These are phyloP conservation scores for Takifugu bimaculatus DNA, from an alignment of 2,113 vertebrate genomes.

Conservation along the genomic window DNA sequence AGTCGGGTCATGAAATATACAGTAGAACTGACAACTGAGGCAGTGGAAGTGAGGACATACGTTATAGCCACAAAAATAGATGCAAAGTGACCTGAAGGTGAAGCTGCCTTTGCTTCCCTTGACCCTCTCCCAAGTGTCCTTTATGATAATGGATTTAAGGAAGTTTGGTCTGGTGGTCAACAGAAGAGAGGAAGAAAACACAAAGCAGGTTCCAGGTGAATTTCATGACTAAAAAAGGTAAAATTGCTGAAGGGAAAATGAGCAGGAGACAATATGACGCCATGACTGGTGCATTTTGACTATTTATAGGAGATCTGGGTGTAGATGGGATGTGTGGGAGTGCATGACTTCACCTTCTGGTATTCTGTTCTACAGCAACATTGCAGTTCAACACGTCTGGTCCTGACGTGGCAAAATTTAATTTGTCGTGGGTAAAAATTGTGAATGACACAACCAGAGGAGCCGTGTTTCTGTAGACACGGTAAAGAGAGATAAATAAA, in stretches of 20 bases:
- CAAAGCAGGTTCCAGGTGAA: not conserved
- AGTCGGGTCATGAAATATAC: constrained; percentile 3
- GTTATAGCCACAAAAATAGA: not conserved
- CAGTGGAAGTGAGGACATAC: constrained; percentile 4
- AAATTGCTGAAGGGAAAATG: constrained; percentile 20
- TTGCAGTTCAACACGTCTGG: too few species aligned
- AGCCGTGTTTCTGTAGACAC: not conserved
- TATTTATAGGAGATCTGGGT: constrained; percentile 39
- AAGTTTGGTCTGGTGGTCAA: constrained; percentile 8
- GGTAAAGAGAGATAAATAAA: too few species aligned
- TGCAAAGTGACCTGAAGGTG: not conserved
- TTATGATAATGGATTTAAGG: constrained; percentile 14
- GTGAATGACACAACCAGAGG: not conserved
- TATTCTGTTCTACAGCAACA: too few species aligned
- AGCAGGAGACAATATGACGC: constrained; percentile 11
- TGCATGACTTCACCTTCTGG: not conserved
- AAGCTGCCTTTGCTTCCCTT: not conserved
- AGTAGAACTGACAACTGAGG: constrained; percentile 16
- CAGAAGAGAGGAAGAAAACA: not conserved
- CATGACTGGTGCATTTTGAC: constrained; percentile 17
- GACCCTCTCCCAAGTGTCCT: not conserved
- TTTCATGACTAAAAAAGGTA: constrained; percentile 42
- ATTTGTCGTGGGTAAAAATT: too few species aligned
- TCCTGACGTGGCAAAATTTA: too few species aligned
- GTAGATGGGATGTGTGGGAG: constrained; percentile 13